Base-by-base conservation (phyloP, 2,113 vertebrate species). In the Xiphophorus couchianus region DNA sequence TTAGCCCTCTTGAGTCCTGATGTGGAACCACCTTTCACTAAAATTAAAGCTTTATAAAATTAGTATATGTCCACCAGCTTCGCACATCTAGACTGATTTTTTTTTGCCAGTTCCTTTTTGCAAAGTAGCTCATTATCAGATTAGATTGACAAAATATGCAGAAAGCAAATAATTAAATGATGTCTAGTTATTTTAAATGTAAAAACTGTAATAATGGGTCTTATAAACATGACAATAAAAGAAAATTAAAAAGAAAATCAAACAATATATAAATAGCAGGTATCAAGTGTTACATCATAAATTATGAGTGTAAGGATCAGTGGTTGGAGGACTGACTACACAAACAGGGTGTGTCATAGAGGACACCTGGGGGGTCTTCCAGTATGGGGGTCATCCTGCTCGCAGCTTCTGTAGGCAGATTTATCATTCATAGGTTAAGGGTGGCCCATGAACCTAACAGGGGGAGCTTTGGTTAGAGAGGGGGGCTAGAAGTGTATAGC, bases 381-480 rank as follows among this genome's bases (percentile, higher is more conserved):
- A 88, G 84, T 82, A 77, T 77, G 79, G 89, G 85, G 88, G 91
- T 92, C 91, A 80, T 88, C 85, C 88, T 74, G 76, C 84, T 88
- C 86, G 84, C 85, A 83, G 92, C 86, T 84, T 82, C 85, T 88
- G 87, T 80, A 76, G 83, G 81, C 85, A 93, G 93, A 94, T 94
- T 94, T 95, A 95, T 94, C 84, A 89, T 89, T 87, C 61, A 62
- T 80, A 78, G 91, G 92, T 95, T 92, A 94, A 93, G 88, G 86
- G 91, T 86, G 78, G 89, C 76, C 89, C 83, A 86, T 89, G 65
- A 70, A 83, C 83, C 78, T 82, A 90, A 83, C 85, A 83, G 84
- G 76, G 70, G 44, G 80, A 85, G 78, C 83, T 70, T 71, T 60
- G 63, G 69, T 42, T 74, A 67, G 70, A 35, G 68, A 71, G 66